Conservation (phyloP, 2,888 invertebrate species). For the Petrophora chlorosata region DNA sequence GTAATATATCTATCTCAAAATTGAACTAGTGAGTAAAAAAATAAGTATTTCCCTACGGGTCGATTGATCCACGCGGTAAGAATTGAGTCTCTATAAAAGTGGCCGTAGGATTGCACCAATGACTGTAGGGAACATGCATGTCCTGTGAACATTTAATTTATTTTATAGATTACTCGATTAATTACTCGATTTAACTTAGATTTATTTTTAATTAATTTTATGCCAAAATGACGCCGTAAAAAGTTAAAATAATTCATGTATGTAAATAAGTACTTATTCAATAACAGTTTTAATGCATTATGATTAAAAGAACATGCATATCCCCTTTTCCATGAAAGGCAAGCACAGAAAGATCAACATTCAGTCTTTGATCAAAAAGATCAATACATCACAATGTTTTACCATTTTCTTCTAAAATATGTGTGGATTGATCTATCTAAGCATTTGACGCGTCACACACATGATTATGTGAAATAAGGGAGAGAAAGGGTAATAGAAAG, state of each 20-base stretch:
- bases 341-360: constrained; percentile 1
- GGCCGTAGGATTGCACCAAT: constrained; percentile 1
- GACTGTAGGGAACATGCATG: not conserved
- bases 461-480: too few relatives aligned
- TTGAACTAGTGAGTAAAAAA: constrained; percentile 13
- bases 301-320: too few relatives aligned
- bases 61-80: not conserved
- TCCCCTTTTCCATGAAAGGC: not conserved
- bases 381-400: constrained; percentile 2
- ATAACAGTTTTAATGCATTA: too few relatives aligned
- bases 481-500: too few relatives aligned
- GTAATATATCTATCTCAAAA: constrained; percentile 8
- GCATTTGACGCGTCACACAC: not conserved
- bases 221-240: too few relatives aligned
- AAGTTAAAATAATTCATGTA: too few relatives aligned
- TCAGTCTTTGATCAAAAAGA: constrained; percentile 20
- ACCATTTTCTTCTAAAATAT: not conserved
- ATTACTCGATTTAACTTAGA: too few relatives aligned
- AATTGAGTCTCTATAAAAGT: not conserved
- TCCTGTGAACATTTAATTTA: too few relatives aligned
- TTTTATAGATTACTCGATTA: too few relatives aligned
- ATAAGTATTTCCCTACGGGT: not conserved
- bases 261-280: too few relatives aligned
- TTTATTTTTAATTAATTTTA: too few relatives aligned
- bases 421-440: not conserved